Base-by-base conservation (phyloP, 1,140 invertebrate species). In the Goniozus legneri region DNA sequence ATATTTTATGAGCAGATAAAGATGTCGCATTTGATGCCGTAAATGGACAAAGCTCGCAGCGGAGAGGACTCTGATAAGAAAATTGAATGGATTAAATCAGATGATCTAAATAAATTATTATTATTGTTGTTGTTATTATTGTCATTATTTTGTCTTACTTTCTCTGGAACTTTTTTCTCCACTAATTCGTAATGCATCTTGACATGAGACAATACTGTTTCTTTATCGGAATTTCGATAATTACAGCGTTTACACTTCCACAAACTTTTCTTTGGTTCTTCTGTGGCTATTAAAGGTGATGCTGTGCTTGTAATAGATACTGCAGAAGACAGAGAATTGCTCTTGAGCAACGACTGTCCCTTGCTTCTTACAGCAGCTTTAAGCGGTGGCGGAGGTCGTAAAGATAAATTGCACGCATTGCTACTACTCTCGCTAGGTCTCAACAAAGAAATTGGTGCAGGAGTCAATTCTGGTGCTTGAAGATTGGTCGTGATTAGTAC, bases 231-330 rank as follows among this genome's bases (percentile, higher is more conserved):
- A 65, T 87, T 80, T 49, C 84, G 86, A 67, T 87, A 91, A 64
- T 84, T 84, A 60, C 89, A 92, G 62, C 88, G 87, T 73, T 91
- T 91, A 65, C 89, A 92, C 64, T 89, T 89, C 78, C 84, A 88
- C 35, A 85, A 70, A 12, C 82, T 84, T 46, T 81, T 78, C 69
- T 84, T 83, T 8, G 58, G 71, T 8, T 76, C 68, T 3, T 72
- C 69, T 2, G 43, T 36, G 8, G 36, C 32, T 20, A 27, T 27
- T 40, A 8, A 34, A 20, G 30, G 20, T 12, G 47, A 41, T 19
- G 38, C 16, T 14, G 40, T 31, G 16, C 18, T 50, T 30, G 48
- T 8, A 14, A 34, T 37, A 6, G 51, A 46, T 3, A 27, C 18
- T 13, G 41, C 47, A 15, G 52, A 16, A 0, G 60, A 50, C 19